phyloP scores from a whole-genome alignment of 2,797 vertebrate genomes.

The Babyrousa celebensis region DNA sequence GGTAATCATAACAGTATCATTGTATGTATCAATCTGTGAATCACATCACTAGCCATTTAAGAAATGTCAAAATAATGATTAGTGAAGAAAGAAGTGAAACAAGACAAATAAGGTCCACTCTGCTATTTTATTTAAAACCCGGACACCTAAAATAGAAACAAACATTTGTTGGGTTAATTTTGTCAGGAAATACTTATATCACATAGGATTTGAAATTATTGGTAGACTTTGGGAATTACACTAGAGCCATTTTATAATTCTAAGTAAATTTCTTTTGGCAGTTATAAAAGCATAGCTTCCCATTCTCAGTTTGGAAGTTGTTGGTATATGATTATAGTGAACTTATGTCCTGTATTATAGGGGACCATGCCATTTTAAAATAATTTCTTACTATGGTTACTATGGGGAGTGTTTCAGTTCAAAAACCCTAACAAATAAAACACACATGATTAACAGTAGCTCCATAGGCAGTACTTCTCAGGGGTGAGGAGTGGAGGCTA shows the following conservation, averaged over 20 bases:
- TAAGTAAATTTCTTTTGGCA: not conserved
- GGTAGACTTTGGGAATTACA: not conserved
- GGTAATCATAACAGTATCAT: not conserved
- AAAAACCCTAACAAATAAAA: not conserved
- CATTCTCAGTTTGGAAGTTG: not conserved
- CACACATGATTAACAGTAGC: not conserved
- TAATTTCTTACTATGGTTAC: not conserved
- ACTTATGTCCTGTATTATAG: not conserved
- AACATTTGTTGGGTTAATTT: not conserved
- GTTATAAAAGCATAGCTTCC: not conserved
- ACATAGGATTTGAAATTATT: not conserved
- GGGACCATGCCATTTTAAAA: not conserved
- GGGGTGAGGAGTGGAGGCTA: not conserved
- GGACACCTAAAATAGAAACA: not conserved
- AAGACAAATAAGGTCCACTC: not conserved
- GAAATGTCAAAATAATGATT: not conserved
- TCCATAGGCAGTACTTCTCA: not conserved
- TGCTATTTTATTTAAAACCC: not conserved
- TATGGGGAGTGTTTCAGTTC: not conserved
- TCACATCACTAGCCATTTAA: not conserved
- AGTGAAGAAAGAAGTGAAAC: constrained; percentile 19
- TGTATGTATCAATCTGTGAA: not conserved
- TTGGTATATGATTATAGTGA: not conserved
- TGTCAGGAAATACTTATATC: not conserved
- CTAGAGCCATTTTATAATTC: not conserved